Evolutionary conservation across 2,888 invertebrate genomes (phyloP), one percentile per base, ranked within the genome.

Genomic region (Tinea trinotella): DNA sequence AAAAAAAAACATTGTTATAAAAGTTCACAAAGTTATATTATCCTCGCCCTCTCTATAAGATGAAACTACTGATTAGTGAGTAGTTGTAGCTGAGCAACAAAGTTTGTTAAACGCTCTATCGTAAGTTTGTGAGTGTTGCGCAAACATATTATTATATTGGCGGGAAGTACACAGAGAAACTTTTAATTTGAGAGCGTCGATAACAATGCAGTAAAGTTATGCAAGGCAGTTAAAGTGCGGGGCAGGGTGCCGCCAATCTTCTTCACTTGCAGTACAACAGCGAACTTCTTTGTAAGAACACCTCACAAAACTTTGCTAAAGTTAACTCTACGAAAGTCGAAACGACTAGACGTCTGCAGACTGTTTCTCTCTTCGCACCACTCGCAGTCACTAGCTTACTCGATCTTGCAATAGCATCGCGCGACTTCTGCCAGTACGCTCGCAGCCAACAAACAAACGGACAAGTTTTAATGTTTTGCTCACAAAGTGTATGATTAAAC

Each of bases 401-500:
- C 59, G 18, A 19, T 55, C 56, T 56, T 57, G 34, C 58, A 56
- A 61, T 66, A 60, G 58, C 60, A 60, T 54, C 56, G 17, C 60
- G 55, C 62, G 66, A 65, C 63, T 70, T 64, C 60, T 70, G 66
- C 66, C 70, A 74, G 71, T 68, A 77, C 74, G 71, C 78, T 78
- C 75, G 79, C 13, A 19, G 22, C 10, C 76, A 67, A 77, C 80
- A 82, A 84, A 84, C 84, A 84, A 84, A 84, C 83, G 84, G 79
- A 83, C 83, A 84, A 84, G 83, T 84, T 85, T 84, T 84, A 85
- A 84, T 84, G 84, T 85, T 84, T 84, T 83, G 84, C 83, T 84
- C 84, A 82, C 83, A 82, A 84, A 85, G 84, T 85, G 85, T 84
- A 84, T 85, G 84, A 85, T 85, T 85, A 85, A 84, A 83, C 83